phyloP scores from a whole-genome alignment of 2,113 vertebrate species.

The Pseudopodoces humilis region DNA sequence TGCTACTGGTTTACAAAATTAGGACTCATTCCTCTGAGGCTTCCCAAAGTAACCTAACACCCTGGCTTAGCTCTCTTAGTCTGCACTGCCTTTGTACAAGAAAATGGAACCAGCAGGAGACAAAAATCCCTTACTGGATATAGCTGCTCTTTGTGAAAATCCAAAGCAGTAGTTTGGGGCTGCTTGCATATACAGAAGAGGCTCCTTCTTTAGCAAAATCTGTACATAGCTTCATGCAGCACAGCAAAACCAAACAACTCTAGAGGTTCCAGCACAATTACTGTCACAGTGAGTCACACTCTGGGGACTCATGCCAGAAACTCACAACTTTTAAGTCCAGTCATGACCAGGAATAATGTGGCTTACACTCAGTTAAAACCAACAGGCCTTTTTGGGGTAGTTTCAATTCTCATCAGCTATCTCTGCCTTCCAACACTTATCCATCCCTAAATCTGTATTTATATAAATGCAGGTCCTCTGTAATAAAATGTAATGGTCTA shows the following conservation, averaged over 20 bases:
- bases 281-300: neutral
- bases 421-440: neutral
- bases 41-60: neutral
- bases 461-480: neutral
- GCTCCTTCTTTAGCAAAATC: rapidly evolving
- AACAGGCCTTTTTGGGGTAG: rapidly evolving
- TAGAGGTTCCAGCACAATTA: neutral
- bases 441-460: neutral
- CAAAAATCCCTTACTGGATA: neutral
- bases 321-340: neutral
- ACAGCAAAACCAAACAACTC: neutral
- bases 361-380: neutral
- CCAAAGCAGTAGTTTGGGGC: neutral
- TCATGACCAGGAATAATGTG: neutral
- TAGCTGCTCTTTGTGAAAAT: neutral
- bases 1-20: neutral
- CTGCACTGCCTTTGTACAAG: neutral
- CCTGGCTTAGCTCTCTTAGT: neutral
- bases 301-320: neutral
- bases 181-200: neutral
- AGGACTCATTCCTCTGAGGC: neutral
- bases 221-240: neutral
- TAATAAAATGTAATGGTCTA: neutral
- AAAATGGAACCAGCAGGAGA: neutral
- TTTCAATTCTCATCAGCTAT: neutral